Base-by-base conservation (phyloP, 2,888 invertebrate species). In the Leptopilina syphax region DNA sequence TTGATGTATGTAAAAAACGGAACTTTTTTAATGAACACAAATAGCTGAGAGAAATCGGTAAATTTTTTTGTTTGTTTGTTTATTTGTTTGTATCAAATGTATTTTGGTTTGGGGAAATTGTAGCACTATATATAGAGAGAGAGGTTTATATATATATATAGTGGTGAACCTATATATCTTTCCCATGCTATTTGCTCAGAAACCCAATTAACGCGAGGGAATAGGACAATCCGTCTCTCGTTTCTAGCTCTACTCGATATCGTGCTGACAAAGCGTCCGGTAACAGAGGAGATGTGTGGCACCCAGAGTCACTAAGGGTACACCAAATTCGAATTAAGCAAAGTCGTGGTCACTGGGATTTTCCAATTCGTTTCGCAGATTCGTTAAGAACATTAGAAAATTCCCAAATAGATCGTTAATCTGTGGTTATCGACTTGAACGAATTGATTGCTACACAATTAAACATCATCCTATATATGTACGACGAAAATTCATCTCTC, bases 151-250 rank as follows among this genome's bases (percentile, higher is more conserved):
- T 34, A 34, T 34, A 34, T 34, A 34, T 34, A 34, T 34, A 34
- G 70, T 70, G 6, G 50, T 13, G 34, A 12, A 73, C 27, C 44
- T 13, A 70, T 78, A 77, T 54, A 50, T 50, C 50, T 73, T 81
- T 76, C 78, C 80, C 67, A 79, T 65, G 78, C 82, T 79, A 77
- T 85, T 86, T 82, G 57, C 84, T 80, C 81, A 77, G 78, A 77
- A 80, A 79, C 80, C 83, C 81, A 81, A 83, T 85, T 84, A 82
- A 80, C 82, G 57, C 60, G 73, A 68, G 81, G 82, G 82, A 84
- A 81, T 65, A 78, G 77, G 81, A 83, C 79, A 80, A 82, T 78
- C 77, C 82, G 79, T 81, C 82, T 78, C 81, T 63, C 79, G 65
- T 63, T 73, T 81, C 77, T 54, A 57, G 54, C 54, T 73, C 73